Evolutionary conservation across 2,113 vertebrate genomes (phyloP).

Genomic region (Lepus timidus): DNA sequence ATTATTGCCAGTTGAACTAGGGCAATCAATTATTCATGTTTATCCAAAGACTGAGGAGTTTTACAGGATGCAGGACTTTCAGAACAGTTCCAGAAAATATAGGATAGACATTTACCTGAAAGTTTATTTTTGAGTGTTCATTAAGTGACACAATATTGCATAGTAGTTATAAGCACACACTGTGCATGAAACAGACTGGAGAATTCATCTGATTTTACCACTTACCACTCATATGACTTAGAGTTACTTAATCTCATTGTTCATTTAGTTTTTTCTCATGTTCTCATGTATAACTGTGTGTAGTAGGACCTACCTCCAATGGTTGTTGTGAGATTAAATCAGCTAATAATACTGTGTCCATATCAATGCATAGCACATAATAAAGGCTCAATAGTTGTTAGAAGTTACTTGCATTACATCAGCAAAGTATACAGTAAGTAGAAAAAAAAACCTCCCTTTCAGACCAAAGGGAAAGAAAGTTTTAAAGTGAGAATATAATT

Average conservation of each 20-base stretch:
- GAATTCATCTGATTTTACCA: not conserved
- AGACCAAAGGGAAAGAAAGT: no score
- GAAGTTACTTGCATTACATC: slow-evolving; percentile 16
- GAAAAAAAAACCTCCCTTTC: no score
- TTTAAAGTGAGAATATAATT: no score
- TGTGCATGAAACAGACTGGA: not conserved
- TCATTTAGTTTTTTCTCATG: not conserved
- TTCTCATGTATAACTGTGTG: no score
- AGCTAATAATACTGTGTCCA: not conserved
- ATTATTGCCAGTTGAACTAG: not conserved
- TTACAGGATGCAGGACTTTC: not conserved
- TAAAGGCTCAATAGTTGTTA: not conserved
- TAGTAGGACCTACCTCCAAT: not conserved
- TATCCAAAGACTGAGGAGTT: not conserved
- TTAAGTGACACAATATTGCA: not conserved
- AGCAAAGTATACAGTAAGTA: no score
- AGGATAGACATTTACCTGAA: not conserved
- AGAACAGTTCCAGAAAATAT: not conserved
- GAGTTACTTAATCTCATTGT: not conserved
- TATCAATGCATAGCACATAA: not conserved
- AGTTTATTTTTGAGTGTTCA: not conserved
- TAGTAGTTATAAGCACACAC: not conserved
- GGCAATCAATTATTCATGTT: not conserved
- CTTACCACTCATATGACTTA: not conserved
- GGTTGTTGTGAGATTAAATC: not conserved